Evolutionary conservation across 1,140 invertebrate species (phyloP).

Genomic region (Drosophila subpulchrella): DNA sequence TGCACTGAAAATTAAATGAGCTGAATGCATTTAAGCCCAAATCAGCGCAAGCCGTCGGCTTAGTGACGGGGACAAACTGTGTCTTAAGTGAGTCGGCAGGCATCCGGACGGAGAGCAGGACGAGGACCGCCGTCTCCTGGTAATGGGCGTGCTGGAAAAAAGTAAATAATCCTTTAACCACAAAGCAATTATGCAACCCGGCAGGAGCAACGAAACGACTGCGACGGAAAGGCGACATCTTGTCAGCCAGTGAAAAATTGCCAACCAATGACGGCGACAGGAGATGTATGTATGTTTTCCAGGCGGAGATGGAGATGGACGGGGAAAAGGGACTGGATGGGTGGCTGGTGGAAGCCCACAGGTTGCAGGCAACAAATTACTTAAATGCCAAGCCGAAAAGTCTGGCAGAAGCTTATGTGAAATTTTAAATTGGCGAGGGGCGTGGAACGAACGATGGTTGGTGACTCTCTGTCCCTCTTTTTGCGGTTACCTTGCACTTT

Average conservation of each 20-base stretch:
- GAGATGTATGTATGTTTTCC: neutral
- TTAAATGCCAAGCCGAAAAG: constrained; percentile 66
- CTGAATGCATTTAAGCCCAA: constrained; percentile 80
- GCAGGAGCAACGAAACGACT: constrained; percentile 4
- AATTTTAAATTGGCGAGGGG: constrained; percentile 58
- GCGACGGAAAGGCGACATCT: constrained; percentile 61
- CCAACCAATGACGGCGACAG: constrained; percentile 44
- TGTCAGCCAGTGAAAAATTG: constrained; percentile 76
- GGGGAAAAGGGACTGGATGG: neutral
- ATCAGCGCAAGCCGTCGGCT: constrained; percentile 73
- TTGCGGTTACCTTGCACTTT: constrained; percentile 27
- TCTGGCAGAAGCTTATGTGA: constrained; percentile 46
- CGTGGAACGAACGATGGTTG: neutral
- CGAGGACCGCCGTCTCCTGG: neutral
- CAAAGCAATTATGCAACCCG: constrained; percentile 77
- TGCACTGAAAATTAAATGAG: constrained; percentile 75
- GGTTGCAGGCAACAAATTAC: constrained; percentile 69
- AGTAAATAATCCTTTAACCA: constrained; percentile 75
- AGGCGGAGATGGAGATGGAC: neutral
- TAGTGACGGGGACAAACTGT: constrained; percentile 52
- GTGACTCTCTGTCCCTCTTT: constrained; percentile 1
- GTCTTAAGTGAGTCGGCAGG: constrained; percentile 73
- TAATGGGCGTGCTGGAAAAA: constrained; percentile 47
- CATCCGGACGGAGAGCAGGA: constrained; percentile 23
- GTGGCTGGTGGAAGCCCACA: constrained; percentile 43